A percentile compares a stretch with the other conserved stretches of the same genome.
phyloP scores from a whole-genome alignment of 2,113 vertebrate genomes.

The Psophia crepitans region DNA sequence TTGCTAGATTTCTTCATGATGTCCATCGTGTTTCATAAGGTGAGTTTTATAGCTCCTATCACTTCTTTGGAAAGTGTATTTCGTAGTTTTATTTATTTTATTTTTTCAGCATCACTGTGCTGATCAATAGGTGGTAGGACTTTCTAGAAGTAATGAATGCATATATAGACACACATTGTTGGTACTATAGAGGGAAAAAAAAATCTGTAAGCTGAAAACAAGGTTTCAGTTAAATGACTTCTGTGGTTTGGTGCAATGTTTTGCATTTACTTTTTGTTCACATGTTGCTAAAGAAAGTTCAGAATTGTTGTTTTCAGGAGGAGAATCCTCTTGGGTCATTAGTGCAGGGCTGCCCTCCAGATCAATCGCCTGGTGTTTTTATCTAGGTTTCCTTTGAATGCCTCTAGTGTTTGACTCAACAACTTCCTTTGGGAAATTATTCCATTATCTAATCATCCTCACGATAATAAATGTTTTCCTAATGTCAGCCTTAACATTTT shows the following conservation, averaged over 20 bases:
- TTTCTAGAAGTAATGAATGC: background rate
- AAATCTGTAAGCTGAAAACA: background rate
- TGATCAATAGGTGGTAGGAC: background rate
- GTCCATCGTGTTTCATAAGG: slow-evolving; percentile 95
- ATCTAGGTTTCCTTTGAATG: slow-evolving; percentile 50
- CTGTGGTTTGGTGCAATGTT: background rate
- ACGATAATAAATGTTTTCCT: slow-evolving; percentile 56
- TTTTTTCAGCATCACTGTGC: background rate
- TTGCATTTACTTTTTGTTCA: background rate
- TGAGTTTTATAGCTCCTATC: slow-evolving; percentile 49
- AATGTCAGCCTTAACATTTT: slow-evolving; percentile 34
- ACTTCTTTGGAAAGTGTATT: background rate
- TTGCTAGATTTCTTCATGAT: slow-evolving; percentile 95
- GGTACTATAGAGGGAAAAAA: background rate
- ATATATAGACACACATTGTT: background rate
- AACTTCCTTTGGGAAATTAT: slow-evolving; percentile 61
- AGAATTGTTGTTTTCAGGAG: background rate
- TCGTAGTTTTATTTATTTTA: background rate
- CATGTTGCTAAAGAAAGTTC: background rate
- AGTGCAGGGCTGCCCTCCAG: slow-evolving; percentile 6
- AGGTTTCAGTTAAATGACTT: background rate
- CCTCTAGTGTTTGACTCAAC: slow-evolving; percentile 45
- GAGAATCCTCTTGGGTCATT: slow-evolving; percentile 24
- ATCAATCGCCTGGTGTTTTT: slow-evolving; percentile 34
- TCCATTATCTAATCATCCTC: slow-evolving; percentile 54